Conservation (phyloP, 1,140 invertebrate genomes). For the Eumeta japonica region DNA sequence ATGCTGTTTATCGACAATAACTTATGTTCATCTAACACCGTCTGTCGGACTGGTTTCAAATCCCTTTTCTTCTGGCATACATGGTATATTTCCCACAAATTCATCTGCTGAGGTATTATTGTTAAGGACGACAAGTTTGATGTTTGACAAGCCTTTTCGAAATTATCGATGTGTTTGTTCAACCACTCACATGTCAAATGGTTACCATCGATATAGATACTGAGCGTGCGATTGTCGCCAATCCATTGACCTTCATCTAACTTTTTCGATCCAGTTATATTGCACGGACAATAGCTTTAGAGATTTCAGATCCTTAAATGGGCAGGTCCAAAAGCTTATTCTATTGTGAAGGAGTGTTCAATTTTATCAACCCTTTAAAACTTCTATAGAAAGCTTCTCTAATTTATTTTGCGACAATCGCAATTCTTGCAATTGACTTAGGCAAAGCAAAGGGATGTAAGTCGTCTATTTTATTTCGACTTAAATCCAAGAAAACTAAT, state of each 20-base stretch:
- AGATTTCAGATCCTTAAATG: no score
- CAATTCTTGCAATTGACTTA: no score
- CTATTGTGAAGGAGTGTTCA: no score
- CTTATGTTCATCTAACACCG: constrained; percentile 25
- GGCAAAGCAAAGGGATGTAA: no score
- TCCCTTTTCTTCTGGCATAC: constrained; percentile 12
- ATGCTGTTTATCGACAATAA: constrained; percentile 30
- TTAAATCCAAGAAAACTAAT: no score
- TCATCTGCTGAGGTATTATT: constrained; percentile 10
- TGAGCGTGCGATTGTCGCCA: constrained; percentile 23
- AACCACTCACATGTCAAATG: constrained; percentile 37
- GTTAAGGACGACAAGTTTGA: constrained; percentile 28
- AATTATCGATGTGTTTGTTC: no score
- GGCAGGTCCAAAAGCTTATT: no score
- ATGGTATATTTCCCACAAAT: constrained; percentile 35
- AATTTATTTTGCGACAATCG: no score
- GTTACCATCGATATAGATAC: constrained; percentile 37
- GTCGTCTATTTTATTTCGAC: no score
- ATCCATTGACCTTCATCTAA: constrained; percentile 34
- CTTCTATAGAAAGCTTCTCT: no score
- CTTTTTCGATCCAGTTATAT: constrained; percentile 24
- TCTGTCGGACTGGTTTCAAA: constrained; percentile 1
- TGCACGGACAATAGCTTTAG: constrained; percentile 33
- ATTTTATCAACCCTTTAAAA: no score
- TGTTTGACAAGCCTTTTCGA: constrained; percentile 33